These are phyloP conservation scores for Styela clava DNA, from an alignment of 23 tunicate genomes.

Conservation along the genomic window DNA sequence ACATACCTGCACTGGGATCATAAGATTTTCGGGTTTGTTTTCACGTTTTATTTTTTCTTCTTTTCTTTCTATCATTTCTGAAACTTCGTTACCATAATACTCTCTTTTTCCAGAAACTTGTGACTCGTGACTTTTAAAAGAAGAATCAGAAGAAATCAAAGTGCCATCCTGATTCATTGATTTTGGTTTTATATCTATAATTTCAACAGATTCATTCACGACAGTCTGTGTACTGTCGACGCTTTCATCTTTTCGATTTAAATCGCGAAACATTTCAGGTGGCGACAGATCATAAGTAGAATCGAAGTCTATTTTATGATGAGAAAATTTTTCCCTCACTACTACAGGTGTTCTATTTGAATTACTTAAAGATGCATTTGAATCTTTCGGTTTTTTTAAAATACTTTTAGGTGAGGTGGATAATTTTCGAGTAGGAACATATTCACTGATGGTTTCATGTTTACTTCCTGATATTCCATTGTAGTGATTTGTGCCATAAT, in stretches of 20 bases:
- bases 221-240: not conserved
- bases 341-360: not conserved
- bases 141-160: not conserved
- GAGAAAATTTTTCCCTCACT: not conserved
- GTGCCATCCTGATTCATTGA: not conserved
- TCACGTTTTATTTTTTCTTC: not conserved
- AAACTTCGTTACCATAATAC: not conserved
- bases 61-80: slow-evolving; percentile 6
- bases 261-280: not conserved
- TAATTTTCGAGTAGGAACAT: not conserved
- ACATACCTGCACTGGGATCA: slow-evolving; percentile 5
- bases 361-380: not conserved
- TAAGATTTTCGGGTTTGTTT: not conserved
- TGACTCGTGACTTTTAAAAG: not conserved
- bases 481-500: not conserved
- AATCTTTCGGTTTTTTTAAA: not conserved
- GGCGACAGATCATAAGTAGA: not conserved
- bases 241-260: not conserved
- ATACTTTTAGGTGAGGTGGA: slow-evolving; percentile 7
- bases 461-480: not conserved
- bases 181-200: not conserved
- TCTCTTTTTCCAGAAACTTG: not conserved
- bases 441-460: not conserved
- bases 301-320: not conserved
- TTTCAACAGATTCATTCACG: not conserved